Evolutionary conservation across 2,113 vertebrate genomes (phyloP).

Genomic region (Protomyctophum bolini): DNA sequence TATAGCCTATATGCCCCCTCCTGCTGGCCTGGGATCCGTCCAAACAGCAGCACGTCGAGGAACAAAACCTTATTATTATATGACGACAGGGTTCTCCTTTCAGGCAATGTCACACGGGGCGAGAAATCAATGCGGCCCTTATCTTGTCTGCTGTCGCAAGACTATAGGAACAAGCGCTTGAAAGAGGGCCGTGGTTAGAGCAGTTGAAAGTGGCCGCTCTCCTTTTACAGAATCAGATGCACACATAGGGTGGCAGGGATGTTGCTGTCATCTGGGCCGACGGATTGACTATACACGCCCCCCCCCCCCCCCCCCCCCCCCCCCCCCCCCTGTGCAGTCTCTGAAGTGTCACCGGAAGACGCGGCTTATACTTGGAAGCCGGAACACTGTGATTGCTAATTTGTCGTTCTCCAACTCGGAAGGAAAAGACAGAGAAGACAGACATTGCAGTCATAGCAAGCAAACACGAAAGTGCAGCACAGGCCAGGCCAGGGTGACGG

Average conservation of each 20-base stretch:
- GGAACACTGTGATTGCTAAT: slow-evolving; percentile 24
- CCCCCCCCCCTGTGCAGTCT: neutral
- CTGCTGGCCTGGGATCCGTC: slow-evolving; percentile 31
- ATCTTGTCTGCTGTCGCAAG: slow-evolving; percentile 50
- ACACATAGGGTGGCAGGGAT: slow-evolving; percentile 12
- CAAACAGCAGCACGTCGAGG: slow-evolving; percentile 27
- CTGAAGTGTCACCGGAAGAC: slow-evolving; percentile 7
- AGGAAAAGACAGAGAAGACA: slow-evolving; percentile 1
- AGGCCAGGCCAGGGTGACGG: slow-evolving; percentile 28
- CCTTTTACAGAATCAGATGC: slow-evolving; percentile 28
- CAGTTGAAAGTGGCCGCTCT: slow-evolving; percentile 24
- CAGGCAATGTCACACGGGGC: slow-evolving; percentile 40
- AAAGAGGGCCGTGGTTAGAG: slow-evolving; percentile 7
- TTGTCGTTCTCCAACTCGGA: slow-evolving; percentile 22
- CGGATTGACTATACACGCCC: slow-evolving; percentile 12
- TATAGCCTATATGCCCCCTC: slow-evolving; percentile 15
- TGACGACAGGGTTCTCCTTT: slow-evolving; percentile 39
- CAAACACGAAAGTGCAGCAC: slow-evolving; percentile 41
- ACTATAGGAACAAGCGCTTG: slow-evolving; percentile 9
- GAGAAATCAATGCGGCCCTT: slow-evolving; percentile 51
- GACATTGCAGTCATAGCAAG: slow-evolving; percentile 17
- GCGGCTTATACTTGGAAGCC: slow-evolving; percentile 29
- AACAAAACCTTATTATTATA: slow-evolving; percentile 32
- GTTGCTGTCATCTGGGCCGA: slow-evolving; percentile 28
- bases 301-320: too few relatives aligned